Evolutionary conservation across 2,888 invertebrate species (phyloP), one percentile per base, ranked within the genome.

Genomic region (Chelonus formosanus): DNA sequence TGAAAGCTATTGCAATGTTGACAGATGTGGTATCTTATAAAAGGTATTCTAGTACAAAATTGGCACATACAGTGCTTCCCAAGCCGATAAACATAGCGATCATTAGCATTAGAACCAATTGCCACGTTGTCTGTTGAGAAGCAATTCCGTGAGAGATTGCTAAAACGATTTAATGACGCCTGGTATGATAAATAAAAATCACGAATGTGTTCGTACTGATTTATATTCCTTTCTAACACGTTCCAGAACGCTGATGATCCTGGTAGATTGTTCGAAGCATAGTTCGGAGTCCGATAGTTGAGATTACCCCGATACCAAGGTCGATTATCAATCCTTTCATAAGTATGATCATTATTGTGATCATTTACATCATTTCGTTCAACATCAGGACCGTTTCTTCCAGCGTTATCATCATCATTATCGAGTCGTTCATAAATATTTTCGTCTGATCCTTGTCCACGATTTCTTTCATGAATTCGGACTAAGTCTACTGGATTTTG

Each of bases 401-500:
- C 4, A 71, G 65, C 32, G 73, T 54, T 20, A 4, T 78, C 79
- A 40, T 80, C 82, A 34, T 80, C 78, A 35, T 80, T 80, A 66
- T 84, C 84, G 40, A 83, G 69, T 66, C 80, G 76, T 65, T 84
- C 84, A 71, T 85, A 85, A 67, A 84, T 85, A 72, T 85, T 84
- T 68, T 85, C 84, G 61, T 84, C 83, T 2, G 80, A 78, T 65
- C 83, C 82, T 40, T 82, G 78, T 56, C 83, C 82, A 75, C 83
- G 82, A 74, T 79, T 79, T n/a, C 77, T 71, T 68, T 78, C 75
- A 48, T 73, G 71, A 63, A 77, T 77, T 6, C 73, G 71, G 56
- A 79, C 68, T 3, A 80, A 50, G 65, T 81, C 80, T 3, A 79
- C 76, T 5, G 79, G 80, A 68, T 81, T 83, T 66, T 81, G 82